Evolutionary conservation across 2,113 vertebrate genomes (phyloP).

Genomic region (Gambusia holbrooki): DNA sequence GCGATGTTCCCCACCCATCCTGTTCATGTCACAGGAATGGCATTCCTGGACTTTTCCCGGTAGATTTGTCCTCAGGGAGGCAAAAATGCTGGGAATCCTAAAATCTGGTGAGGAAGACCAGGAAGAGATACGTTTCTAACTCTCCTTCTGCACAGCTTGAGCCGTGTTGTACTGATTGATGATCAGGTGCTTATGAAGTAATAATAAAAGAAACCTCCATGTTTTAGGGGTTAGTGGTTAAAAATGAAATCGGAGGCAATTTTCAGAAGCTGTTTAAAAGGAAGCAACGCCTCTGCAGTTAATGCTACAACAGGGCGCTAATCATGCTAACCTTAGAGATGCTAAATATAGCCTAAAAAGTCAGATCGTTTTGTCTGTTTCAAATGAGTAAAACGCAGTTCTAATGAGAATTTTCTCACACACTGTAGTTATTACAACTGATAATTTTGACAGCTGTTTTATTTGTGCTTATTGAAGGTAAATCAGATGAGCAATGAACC

Average conservation of each 20-base stretch:
- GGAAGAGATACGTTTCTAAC: no score
- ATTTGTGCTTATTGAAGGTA: no score
- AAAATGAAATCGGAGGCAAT: neutral
- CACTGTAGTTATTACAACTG: no score
- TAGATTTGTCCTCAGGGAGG: constrained; percentile 2
- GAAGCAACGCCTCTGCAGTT: neutral
- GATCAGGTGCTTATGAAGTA: no score
- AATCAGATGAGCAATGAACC: no score
- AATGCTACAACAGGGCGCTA: neutral
- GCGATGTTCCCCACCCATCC: constrained; percentile 29
- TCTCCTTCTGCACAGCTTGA: neutral
- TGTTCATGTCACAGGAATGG: constrained; percentile 39
- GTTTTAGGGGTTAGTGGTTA: neutral
- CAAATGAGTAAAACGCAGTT: no score
- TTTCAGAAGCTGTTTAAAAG: neutral
- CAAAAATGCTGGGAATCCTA: neutral
- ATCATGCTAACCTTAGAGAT: neutral
- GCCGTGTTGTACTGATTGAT: neutral
- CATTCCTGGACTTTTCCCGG: constrained; percentile 57
- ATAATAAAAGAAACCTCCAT: no score
- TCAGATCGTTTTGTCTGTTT: no score
- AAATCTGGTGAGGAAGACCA: neutral
- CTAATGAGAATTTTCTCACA: no score
- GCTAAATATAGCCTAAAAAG: no score
- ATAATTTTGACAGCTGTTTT: no score